Evolutionary conservation across 2,888 invertebrate genomes (phyloP), one percentile per base, ranked within the genome.

Genomic region (Augochlorella aurata): DNA sequence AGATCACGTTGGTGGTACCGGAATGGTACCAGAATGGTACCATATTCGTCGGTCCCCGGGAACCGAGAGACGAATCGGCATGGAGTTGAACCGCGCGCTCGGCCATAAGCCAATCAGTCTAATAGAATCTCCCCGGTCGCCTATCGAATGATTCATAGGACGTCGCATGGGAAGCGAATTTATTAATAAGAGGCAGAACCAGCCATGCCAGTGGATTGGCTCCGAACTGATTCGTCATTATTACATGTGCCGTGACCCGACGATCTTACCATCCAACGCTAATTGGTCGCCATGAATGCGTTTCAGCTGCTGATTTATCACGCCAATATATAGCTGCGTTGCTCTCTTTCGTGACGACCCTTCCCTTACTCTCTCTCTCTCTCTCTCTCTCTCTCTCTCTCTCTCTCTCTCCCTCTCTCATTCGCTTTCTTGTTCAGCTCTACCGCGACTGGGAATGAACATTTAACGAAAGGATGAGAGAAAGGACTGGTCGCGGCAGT

Each of bases 101-200:
- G 38, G 79, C 83, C 85, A 86, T 87, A 88, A 88, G 85, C 89
- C 88, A 89, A 89, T 89, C 89, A 87, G 90, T 86, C 89, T 90
- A 89, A 89, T 89, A 90, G 89, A 90, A 89, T 89, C 88, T 90
- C 90, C 89, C 88, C 82, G 72, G 90, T 83, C 85, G 84, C 85
- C 89, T 87, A 90, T 89, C 88, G 90, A 88, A 84, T 89, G 89
- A 90, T 89, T 89, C 89, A 90, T 90, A 89, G 86, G 77, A 81
- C 79, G 86, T 85, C 89, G 89, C 89, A 90, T 87, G 89, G 90
- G 89, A 90, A 87, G 86, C 87, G 87, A 89, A 89, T 89, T 90
- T 90, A 89, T 89, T 89, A 89, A 89, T 89, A 89, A 87, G 79
- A 87, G 81, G 69, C 85, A 84, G 82, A 44, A 18, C 82, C 85